Evolutionary conservation across 2,797 vertebrate genomes (phyloP).

Genomic region (Sardinella longiceps): DNA sequence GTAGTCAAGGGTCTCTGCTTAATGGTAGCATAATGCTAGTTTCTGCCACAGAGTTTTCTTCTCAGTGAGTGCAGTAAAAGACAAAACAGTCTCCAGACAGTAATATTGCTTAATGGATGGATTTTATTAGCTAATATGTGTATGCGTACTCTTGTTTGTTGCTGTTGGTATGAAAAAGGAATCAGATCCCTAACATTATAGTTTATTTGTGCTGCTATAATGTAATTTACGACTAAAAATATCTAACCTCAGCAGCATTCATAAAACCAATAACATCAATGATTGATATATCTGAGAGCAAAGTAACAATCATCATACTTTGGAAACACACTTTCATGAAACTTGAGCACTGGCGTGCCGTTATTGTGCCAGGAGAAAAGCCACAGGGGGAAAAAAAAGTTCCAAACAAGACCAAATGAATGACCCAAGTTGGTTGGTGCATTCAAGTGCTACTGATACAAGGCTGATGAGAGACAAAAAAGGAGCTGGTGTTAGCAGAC

Average conservation of each 20-base stretch:
- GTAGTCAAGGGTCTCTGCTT: conserved; percentile 4
- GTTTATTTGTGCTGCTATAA: not conserved
- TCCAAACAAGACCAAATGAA: not conserved
- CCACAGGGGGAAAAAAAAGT: not conserved
- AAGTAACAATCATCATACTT: conserved; percentile 9
- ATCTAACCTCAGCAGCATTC: not conserved
- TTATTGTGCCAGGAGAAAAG: not conserved
- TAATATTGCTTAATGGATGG: conserved; percentile 9
- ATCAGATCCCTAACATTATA: not conserved
- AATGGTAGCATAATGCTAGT: not conserved
- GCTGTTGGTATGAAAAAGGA: not conserved
- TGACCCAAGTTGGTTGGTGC: not conserved
- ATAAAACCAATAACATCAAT: conserved; percentile 7
- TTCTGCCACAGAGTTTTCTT: not conserved
- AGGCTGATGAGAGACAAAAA: not conserved
- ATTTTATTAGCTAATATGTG: conserved; percentile 8
- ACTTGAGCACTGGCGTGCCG: not conserved
- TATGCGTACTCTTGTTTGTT: not conserved
- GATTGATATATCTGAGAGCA: conserved; percentile 9
- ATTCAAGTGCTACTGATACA: not conserved
- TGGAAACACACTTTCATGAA: not conserved
- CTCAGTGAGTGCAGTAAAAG: not conserved
- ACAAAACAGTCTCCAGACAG: not conserved
- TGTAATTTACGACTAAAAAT: not conserved
- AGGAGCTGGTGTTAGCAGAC: conserved; percentile 3